phyloP scores from a whole-genome alignment of 1,140 invertebrate genomes.

The Neodiprion pinetum region DNA sequence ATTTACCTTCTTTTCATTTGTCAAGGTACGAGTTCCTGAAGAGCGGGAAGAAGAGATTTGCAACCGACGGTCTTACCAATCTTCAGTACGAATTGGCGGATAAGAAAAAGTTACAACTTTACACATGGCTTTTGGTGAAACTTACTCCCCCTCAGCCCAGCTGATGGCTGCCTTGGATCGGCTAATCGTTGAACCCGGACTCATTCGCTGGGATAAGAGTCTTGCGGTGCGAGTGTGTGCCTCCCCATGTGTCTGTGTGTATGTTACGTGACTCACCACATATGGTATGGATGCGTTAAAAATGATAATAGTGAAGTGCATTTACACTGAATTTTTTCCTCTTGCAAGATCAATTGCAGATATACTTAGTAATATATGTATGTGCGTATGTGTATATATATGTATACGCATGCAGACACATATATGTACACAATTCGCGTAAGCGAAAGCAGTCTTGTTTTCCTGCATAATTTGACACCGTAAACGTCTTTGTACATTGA shows the following conservation, averaged over 20 bases:
- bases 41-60: slow-evolving; percentile 81
- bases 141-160: slow-evolving; percentile 63
- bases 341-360: background rate
- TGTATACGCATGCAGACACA: too few relatives aligned
- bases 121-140: slow-evolving; percentile 79
- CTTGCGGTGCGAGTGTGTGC: background rate
- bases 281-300: too few relatives aligned
- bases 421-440: too few relatives aligned
- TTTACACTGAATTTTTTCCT: background rate
- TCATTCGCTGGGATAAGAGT: background rate
- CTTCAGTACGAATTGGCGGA: slow-evolving; percentile 82
- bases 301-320: background rate
- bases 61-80: slow-evolving; percentile 85
- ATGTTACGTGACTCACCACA: background rate
- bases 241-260: background rate
- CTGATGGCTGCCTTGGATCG: slow-evolving; percentile 65
- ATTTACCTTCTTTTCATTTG: slow-evolving; percentile 40
- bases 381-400: too few relatives aligned
- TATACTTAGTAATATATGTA: too few relatives aligned
- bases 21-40: slow-evolving; percentile 83
- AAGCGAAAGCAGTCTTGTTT: too few relatives aligned
- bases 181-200: slow-evolving; percentile 36
- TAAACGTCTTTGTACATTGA: too few relatives aligned
- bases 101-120: slow-evolving; percentile 73
- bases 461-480: too few relatives aligned